Percentiles rank a stretch among this genome's conserved stretches.
These are phyloP conservation scores for Agrypnia vestita DNA, from an alignment of 1,140 invertebrate genomes.

Conservation along the genomic window DNA sequence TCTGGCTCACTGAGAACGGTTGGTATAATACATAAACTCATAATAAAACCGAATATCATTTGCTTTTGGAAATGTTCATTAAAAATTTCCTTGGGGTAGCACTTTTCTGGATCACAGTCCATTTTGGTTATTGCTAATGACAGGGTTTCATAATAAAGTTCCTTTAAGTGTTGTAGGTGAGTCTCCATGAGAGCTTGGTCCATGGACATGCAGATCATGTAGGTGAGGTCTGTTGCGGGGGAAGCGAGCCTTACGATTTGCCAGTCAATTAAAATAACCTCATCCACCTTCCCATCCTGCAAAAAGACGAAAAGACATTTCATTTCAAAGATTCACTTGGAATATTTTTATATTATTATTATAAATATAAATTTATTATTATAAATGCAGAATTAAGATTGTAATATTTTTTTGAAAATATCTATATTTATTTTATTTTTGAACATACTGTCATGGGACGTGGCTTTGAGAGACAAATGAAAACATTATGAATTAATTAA, in stretches of 20 bases:
- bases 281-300: slow-evolving; percentile 42
- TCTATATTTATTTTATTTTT: too few relatives aligned
- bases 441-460: too few relatives aligned
- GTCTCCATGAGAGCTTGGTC: slow-evolving; percentile 31
- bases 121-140: background rate
- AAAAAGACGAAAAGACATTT: background rate
- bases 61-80: slow-evolving; percentile 30
- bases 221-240: slow-evolving; percentile 40
- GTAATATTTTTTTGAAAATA: too few relatives aligned
- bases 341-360: too few relatives aligned
- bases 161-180: slow-evolving; percentile 19
- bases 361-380: too few relatives aligned
- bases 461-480: too few relatives aligned
- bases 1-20: background rate
- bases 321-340: too few relatives aligned
- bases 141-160: slow-evolving; percentile 51
- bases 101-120: slow-evolving; percentile 40
- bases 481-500: too few relatives aligned
- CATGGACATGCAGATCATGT: slow-evolving; percentile 44
- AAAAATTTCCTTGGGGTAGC: slow-evolving; percentile 37
- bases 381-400: too few relatives aligned
- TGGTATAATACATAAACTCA: slow-evolving; percentile 19
- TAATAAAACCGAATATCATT: slow-evolving; percentile 36
- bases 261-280: slow-evolving; percentile 51
- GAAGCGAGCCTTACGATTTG: slow-evolving; percentile 42